Conservation (phyloP, 2,797 vertebrate genomes). For the Neosilurus mollespiculum region DNA sequence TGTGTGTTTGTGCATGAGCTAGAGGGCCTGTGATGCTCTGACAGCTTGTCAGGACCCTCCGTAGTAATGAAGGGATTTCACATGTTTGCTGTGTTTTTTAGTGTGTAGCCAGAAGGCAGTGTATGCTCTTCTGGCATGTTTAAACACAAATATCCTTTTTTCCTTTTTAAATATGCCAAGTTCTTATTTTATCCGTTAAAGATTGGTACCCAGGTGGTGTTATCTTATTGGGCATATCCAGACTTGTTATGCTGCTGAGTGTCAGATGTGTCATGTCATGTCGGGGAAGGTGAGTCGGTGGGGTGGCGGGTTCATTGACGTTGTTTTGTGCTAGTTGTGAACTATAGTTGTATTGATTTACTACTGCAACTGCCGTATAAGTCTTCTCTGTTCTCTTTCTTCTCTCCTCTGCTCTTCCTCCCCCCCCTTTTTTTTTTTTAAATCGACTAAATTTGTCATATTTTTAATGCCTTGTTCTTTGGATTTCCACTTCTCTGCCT, state of each 20-base stretch:
- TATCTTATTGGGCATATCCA: background rate
- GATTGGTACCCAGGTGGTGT: background rate
- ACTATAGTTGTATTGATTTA: slow-evolving; percentile 63
- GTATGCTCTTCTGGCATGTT: slow-evolving; percentile 28
- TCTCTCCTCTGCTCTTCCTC: slow-evolving; percentile 33
- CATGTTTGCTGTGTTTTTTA: slow-evolving; percentile 55
- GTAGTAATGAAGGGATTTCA: slow-evolving; percentile 67
- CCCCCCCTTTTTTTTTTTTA: background rate
- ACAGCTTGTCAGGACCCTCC: slow-evolving; percentile 69
- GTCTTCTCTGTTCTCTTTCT: slow-evolving; percentile 64
- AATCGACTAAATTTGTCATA: slow-evolving; percentile 11
- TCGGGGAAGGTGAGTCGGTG: slow-evolving; percentile 22
- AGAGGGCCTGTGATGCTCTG: slow-evolving; percentile 54
- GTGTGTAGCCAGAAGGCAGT: slow-evolving; percentile 55
- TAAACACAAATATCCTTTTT: slow-evolving; percentile 21
- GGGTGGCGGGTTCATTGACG: slow-evolving; percentile 21
- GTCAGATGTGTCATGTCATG: slow-evolving; percentile 30
- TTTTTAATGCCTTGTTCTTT: slow-evolving; percentile 55
- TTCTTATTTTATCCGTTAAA: background rate
- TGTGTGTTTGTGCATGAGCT: slow-evolving; percentile 40
- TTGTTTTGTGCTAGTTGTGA: slow-evolving; percentile 16
- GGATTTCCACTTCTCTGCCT: slow-evolving; percentile 61
- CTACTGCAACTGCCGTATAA: slow-evolving; percentile 63
- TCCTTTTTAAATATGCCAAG: background rate
- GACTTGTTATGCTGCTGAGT: slow-evolving; percentile 20